These are phyloP conservation scores for Zaprionus capensis DNA, from an alignment of 1,140 invertebrate species.

Conservation along the genomic window DNA sequence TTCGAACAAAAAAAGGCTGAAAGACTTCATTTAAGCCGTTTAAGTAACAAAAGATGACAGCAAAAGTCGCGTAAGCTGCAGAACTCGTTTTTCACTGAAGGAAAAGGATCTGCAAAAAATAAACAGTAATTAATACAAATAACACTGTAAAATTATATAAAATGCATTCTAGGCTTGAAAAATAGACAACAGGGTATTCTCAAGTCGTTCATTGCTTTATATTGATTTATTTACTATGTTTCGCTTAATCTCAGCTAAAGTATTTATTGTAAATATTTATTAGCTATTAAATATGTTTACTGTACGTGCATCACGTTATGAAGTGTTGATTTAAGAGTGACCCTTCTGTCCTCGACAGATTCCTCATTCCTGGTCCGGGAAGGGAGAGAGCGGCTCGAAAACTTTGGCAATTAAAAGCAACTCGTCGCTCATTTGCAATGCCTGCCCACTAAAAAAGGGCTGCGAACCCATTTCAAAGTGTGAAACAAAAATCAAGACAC, in stretches of 20 bases:
- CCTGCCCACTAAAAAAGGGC: constrained; percentile 32
- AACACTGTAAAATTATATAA: neutral
- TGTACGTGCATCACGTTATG: constrained; percentile 6
- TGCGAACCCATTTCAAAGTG: constrained; percentile 63
- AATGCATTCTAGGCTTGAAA: neutral
- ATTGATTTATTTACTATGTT: neutral
- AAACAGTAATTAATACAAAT: neutral
- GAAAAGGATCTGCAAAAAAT: no score
- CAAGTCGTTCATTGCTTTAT: neutral
- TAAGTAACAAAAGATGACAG: neutral
- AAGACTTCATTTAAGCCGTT: neutral
- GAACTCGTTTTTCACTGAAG: neutral
- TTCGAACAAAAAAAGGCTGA: neutral
- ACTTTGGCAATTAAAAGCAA: constrained; percentile 72
- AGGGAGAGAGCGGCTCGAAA: constrained; percentile 24
- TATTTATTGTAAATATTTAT: constrained; percentile 1
- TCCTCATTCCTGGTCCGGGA: neutral
- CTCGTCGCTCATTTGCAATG: constrained; percentile 53
- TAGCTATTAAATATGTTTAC: constrained; percentile 19
- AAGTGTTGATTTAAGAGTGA: constrained; percentile 22
- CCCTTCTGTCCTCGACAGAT: neutral
- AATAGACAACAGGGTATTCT: neutral
- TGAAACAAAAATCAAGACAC: constrained; percentile 77
- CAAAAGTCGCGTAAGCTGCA: neutral
- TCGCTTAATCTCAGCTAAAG: neutral